These are phyloP conservation scores for Sigmodon hispidus DNA, from an alignment of 2,113 vertebrate species.

Conservation along the genomic window DNA sequence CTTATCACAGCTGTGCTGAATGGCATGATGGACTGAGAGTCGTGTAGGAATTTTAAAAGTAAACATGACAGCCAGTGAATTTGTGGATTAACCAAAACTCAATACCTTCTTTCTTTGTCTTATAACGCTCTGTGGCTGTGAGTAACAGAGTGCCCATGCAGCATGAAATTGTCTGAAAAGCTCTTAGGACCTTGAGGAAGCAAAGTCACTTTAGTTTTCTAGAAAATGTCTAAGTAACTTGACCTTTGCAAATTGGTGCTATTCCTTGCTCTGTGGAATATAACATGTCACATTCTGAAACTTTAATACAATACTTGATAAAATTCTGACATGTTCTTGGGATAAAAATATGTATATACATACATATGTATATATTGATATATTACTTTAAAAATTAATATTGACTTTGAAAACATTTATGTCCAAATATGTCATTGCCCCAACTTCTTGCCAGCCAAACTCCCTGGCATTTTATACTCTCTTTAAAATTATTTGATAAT, in stretches of 20 bases:
- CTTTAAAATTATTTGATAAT: slow-evolving; percentile 59
- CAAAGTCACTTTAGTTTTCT: slow-evolving; percentile 30
- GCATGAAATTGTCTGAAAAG: background rate
- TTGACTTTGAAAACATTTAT: slow-evolving; percentile 55
- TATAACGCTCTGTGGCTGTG: background rate
- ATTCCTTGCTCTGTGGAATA: slow-evolving; percentile 36
- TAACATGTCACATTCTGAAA: background rate
- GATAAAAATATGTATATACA: background rate
- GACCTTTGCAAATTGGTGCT: slow-evolving; percentile 54
- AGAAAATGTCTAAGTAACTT: background rate
- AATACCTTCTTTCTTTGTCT: background rate
- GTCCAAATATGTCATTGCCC: slow-evolving; percentile 58
- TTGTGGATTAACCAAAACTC: background rate
- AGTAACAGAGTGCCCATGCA: background rate
- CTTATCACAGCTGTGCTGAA: background rate
- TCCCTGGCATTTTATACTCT: slow-evolving; percentile 39
- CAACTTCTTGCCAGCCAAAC: slow-evolving; percentile 46
- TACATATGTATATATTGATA: background rate
- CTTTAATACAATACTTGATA: slow-evolving; percentile 41
- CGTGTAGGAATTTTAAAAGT: background rate
- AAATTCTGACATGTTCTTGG: slow-evolving; percentile 26
- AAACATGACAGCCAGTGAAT: background rate
- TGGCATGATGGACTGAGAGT: background rate
- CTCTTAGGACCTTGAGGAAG: background rate
- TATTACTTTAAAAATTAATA: slow-evolving; percentile 57